These are phyloP conservation scores for Beris morrisii DNA, from an alignment of 2,888 invertebrate species.

Conservation along the genomic window DNA sequence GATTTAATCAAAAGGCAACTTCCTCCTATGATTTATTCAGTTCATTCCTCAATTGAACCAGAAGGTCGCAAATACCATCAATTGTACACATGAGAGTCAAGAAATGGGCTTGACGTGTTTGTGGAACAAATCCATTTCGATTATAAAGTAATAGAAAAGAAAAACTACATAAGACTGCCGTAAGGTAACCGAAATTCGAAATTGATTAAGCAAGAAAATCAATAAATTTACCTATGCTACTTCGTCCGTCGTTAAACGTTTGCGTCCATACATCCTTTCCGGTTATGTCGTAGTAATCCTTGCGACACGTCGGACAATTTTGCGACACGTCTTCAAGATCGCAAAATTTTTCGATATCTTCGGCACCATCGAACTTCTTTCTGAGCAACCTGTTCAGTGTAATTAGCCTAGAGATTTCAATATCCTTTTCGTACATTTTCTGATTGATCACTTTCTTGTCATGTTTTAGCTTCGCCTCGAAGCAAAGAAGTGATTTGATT, in stretches of 20 bases:
- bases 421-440: slow-evolving; percentile 52
- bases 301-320: slow-evolving; percentile 54
- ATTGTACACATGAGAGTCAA: slow-evolving; percentile 16
- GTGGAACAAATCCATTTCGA: no score
- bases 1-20: slow-evolving; percentile 12
- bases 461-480: slow-evolving; percentile 53
- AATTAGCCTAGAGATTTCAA: slow-evolving; percentile 51
- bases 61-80: slow-evolving; percentile 27
- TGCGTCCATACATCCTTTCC: slow-evolving; percentile 50
- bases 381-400: slow-evolving; percentile 50
- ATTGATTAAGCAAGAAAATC: no score
- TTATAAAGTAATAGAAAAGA: no score
- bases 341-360: slow-evolving; percentile 38
- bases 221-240: slow-evolving; percentile 45
- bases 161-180: no score
- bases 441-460: slow-evolving; percentile 55
- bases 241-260: slow-evolving; percentile 47
- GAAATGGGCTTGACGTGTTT: no score
- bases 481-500: slow-evolving; percentile 53
- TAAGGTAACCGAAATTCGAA: no score
- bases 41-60: slow-evolving; percentile 17
- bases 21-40: slow-evolving; percentile 18
- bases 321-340: slow-evolving; percentile 47
- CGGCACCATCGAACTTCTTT: slow-evolving; percentile 44
- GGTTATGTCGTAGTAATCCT: slow-evolving; percentile 55